Base-by-base conservation (phyloP, 2,113 vertebrate species). In the Pedionomus torquatus region DNA sequence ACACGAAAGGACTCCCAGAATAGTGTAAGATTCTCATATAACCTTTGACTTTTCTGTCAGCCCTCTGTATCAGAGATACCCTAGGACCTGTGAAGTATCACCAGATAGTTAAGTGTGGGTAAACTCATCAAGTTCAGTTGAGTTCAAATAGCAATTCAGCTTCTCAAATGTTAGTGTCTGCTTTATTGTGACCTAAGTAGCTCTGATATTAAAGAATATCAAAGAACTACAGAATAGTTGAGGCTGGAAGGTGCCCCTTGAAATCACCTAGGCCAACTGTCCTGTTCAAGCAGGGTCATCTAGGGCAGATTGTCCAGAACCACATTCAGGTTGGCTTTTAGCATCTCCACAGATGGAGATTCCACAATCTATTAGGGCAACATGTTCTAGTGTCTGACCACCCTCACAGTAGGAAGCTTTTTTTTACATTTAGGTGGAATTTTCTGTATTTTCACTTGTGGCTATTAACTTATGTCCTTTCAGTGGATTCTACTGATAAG, bases 351-450 rank as follows among this genome's bases (percentile, higher is more conserved):
- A 35, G n/a, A 39, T 17, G 5, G 18, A 79, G 25, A 70, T 83
- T 70, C 41, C 17, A 48, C 10, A 61, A 17, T 2, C 13, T 65
- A 5, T 43, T 4, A 3, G 10, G 11, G 23, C 10, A 74, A 43
- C 14, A n/a, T 10, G 1, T 23, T 33, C 6, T 48, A 43, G 12
- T 55, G 28, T 84, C 83, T 80, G 16, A 49, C 5, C 20, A 82
- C 5, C 3, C 6, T 79, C 0, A 4, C 0, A 63, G 16, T 2
- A 41, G 18, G 61, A 81, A 60, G 9, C 0, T 61, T 93, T 72
- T 58, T 76, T 21, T 76, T 39, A 30, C 6, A 51, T 49, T 76
- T 54, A 54, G 58, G 12, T 65, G 14, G 16, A 52, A 60, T 52
- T 66, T 61, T n/a, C 23, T 49, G 4, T 37, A 8, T 69, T 69